Base-by-base conservation (phyloP, 2,113 vertebrate genomes). In the Corynorhinus townsendii region DNA sequence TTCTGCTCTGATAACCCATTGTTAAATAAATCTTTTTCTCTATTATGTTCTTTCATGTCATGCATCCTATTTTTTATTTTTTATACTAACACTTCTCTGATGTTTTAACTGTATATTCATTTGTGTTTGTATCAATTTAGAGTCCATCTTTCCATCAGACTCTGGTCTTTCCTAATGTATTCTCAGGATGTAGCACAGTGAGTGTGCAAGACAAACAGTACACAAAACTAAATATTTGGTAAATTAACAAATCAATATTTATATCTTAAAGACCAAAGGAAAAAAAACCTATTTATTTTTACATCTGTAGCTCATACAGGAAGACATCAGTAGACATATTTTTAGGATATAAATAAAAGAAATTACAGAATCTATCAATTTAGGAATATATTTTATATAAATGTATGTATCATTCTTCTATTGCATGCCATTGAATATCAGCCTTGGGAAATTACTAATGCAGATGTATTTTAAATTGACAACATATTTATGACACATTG, bases 371-470 rank as follows among this genome's bases (percentile, higher is more conserved):
- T 68, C 77, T 62, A 68, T 88, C 12, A 6, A 68, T 73, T 90
- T 62, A 73, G 38, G 20, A 73, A 92, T 73, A 43, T 73, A 91
- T 69, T 79, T 94, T 87, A 56, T 68, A 47, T 62, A 94, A 96
- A 85, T 88, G 69, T 86, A 89, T 43, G 0, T 79, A 69, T 76
- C 40, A 54, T 56, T 87, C 28, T 81, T 86, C 26, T 83, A 26
- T 54, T 94, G 93, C 47, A 81, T 64, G 16, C 7, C 30, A 35
- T 89, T 90, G 6, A 9, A 73, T 93, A 89, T 84, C 19, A 89
- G 45, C 40, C 72, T 81, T 66, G 71, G 59, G 35, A 89, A 91
- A 95, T 91, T 81, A 26, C 59, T 80, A 64, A 68, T 75, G 75
- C 38, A 91, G 22, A 77, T 71, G 35, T 89, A 47, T 87, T 94